A percentile compares a stretch with the other conserved stretches of the same genome.
phyloP scores from a whole-genome alignment of 2,888 invertebrate genomes.

The Scaptomyza flava region DNA sequence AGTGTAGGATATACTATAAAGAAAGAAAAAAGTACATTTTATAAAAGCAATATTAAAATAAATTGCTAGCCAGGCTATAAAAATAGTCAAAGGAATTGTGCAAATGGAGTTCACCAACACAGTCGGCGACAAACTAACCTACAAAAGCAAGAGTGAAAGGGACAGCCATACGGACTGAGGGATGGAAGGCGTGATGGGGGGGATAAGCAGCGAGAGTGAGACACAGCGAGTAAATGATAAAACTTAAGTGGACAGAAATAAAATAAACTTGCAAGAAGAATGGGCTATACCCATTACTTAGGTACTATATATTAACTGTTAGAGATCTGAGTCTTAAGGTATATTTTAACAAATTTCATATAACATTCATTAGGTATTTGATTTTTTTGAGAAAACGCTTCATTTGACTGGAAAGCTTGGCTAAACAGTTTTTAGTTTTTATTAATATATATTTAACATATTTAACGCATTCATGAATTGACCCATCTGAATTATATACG shows the following conservation, averaged over 20 bases:
- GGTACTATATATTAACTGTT: too few relatives aligned
- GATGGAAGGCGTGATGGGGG: background rate
- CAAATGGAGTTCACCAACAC: constrained; percentile 23
- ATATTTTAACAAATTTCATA: too few relatives aligned
- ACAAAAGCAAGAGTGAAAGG: constrained; percentile 12
- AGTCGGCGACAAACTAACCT: constrained; percentile 22
- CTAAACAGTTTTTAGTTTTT: too few relatives aligned
- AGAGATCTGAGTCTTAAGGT: too few relatives aligned
- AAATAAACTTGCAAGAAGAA: constrained; percentile 5
- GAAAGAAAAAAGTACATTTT: constrained; percentile 35
- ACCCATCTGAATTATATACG: background rate
- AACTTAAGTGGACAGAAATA: constrained; percentile 24
- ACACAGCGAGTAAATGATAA: constrained; percentile 21
- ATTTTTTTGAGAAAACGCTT: too few relatives aligned
- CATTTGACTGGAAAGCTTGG: too few relatives aligned
- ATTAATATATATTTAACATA: too few relatives aligned
- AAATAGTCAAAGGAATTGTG: constrained; percentile 46
- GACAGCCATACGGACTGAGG: background rate
- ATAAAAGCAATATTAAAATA: constrained; percentile 57
- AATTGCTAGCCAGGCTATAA: constrained; percentile 43
- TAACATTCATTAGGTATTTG: too few relatives aligned
- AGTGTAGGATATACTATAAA: constrained; percentile 23
- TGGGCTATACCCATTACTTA: background rate
- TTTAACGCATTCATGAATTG: too few relatives aligned
- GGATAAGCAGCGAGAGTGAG: background rate